Percentiles rank a stretch among this genome's conserved stretches.
phyloP scores from a whole-genome alignment of 2,797 vertebrate genomes.

The Tympanoctomys barrerae region DNA sequence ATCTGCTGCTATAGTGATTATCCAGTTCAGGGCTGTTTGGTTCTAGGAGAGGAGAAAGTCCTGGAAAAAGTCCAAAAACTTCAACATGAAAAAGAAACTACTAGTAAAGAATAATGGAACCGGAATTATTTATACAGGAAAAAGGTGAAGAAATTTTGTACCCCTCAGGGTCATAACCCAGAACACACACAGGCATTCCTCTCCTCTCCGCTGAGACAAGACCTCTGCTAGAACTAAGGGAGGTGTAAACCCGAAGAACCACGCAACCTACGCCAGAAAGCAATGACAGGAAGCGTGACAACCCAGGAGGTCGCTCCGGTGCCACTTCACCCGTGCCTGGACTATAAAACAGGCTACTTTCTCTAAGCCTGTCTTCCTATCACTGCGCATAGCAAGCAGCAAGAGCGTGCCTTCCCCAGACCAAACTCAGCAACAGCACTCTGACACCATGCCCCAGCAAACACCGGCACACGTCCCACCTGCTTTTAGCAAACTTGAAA shows the following conservation, averaged over 20 bases:
- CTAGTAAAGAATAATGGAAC: not conserved
- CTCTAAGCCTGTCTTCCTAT: not conserved
- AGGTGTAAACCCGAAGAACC: not conserved
- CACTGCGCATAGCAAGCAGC: not conserved
- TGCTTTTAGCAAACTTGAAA: not conserved
- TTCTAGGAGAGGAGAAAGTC: not conserved
- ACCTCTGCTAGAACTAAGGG: not conserved
- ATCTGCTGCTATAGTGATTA: not conserved
- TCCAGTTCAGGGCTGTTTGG: not conserved
- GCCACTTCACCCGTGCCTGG: not conserved
- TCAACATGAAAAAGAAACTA: slow-evolving; percentile 1
- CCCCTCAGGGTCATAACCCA: not conserved
- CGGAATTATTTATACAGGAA: not conserved
- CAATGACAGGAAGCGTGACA: not conserved
- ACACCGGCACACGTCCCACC: not conserved
- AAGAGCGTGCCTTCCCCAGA: not conserved
- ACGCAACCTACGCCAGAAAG: not conserved
- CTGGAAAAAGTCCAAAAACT: not conserved
- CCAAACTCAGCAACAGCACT: not conserved
- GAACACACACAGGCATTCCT: not conserved
- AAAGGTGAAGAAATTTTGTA: not conserved
- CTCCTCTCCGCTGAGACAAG: not conserved
- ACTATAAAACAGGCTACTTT: not conserved
- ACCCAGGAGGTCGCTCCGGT: not conserved
- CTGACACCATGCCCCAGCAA: not conserved